Evolutionary conservation across 2,113 vertebrate species (phyloP), one percentile per base, ranked within the genome.

Genomic region (Caranx melampygus): DNA sequence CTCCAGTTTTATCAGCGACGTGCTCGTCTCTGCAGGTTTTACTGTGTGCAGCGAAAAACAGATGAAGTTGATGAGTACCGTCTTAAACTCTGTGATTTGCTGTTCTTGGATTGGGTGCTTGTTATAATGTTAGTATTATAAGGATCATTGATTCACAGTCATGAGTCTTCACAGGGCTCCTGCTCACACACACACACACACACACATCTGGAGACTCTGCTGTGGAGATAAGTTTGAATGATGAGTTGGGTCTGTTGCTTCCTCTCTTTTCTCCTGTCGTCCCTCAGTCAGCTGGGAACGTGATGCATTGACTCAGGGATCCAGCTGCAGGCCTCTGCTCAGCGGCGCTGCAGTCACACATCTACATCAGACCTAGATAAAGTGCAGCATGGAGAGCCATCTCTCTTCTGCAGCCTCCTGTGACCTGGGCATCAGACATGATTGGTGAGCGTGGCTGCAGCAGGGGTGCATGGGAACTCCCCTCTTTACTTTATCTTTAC

Each of bases 401-500:
- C 61, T 74, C 66, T 87, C 87, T 85, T 82, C 79, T 71, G 31
- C 67, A 71, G 80, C 67, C 67, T 77, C 78, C 61, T 54, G 1
- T 62, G 67, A 33, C 76, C 84, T 74, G 42, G 31, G 74, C 84
- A 89, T 74, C 67, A 75, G 49, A 57, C 81, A 69, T 88, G 90
- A 91, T 88, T 81, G 73, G 89, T 90, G 88, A 77, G 81, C 42
- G 72, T 3, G 54, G 61, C 57, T 72, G 83, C 69, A 66, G 72
- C 61, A 49, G 71, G 71, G 67, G 72, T 80, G 68, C 80, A 87
- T 82, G 91, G 59, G 66, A 90, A 86, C 79, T 20, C 21, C 51
- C 63, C 59, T 44, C 21, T 18, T 45, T 31, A 35, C 72, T 63
- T 86, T 86, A 89, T 83, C 89, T 89, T 70, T 57, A 62, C 74